Percentiles rank a stretch among this genome's conserved stretches.
Evolutionary conservation across 2,113 vertebrate species (phyloP).

Genomic region (Gobio gobio): DNA sequence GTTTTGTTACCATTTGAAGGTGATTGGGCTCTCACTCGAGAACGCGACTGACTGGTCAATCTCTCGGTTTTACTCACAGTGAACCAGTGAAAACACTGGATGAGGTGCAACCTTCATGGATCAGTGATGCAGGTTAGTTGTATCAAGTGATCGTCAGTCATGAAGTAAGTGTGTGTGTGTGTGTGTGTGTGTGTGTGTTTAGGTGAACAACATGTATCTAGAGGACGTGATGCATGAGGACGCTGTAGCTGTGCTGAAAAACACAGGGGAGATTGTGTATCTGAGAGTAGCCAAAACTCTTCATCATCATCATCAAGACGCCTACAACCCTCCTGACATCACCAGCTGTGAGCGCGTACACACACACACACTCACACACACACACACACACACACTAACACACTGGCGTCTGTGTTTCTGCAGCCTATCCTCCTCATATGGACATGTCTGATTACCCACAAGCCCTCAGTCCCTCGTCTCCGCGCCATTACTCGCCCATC

Average conservation of each 20-base stretch:
- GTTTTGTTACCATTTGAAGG: too few relatives aligned
- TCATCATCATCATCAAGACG: slow-evolving; percentile 82
- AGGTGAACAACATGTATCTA: slow-evolving; percentile 89
- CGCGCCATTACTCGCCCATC: slow-evolving; percentile 84
- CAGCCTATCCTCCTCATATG: slow-evolving; percentile 86
- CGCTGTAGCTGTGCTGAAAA: slow-evolving; percentile 87
- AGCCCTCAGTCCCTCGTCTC: slow-evolving; percentile 86
- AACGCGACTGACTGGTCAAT: too few relatives aligned
- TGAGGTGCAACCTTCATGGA: neutral
- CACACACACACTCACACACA: neutral
- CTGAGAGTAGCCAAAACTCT: slow-evolving; percentile 88
- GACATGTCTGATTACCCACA: slow-evolving; percentile 88
- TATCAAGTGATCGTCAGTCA: neutral
- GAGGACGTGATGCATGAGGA: slow-evolving; percentile 92
- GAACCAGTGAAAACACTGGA: neutral
- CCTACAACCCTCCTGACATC: slow-evolving; percentile 87
- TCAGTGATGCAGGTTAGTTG: neutral
- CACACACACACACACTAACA: neutral
- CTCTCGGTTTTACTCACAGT: too few relatives aligned
- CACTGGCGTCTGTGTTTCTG: neutral
- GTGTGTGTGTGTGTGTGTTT: slow-evolving; percentile 42
- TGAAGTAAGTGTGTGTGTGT: slow-evolving; percentile 34
- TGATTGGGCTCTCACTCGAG: too few relatives aligned
- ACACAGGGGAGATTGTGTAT: slow-evolving; percentile 89
- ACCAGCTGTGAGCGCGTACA: slow-evolving; percentile 80